phyloP scores from a whole-genome alignment of 2,888 invertebrate species.

The Tridacna gigas region DNA sequence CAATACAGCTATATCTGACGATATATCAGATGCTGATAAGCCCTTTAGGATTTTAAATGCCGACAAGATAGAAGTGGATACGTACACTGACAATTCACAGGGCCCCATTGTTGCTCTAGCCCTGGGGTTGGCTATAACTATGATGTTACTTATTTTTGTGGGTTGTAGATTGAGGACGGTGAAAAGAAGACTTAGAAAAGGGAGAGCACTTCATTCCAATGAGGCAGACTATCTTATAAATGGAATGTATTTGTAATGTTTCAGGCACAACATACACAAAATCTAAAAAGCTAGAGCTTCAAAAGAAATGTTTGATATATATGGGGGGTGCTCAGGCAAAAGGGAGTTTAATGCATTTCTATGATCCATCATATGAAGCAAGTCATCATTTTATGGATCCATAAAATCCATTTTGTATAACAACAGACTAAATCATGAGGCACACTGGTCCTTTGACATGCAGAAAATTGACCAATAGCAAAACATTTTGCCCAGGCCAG shows the following conservation, averaged over 20 bases:
- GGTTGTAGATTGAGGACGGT: constrained; percentile 93
- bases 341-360: no score
- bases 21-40: constrained; percentile 24
- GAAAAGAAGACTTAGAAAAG: constrained; percentile 89
- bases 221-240: constrained; percentile 99
- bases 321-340: no score
- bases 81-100: constrained; percentile 72
- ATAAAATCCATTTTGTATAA: no score
- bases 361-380: no score
- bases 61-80: constrained; percentile 64
- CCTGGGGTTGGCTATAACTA: constrained; percentile 91
- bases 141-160: constrained; percentile 91
- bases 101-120: constrained; percentile 83
- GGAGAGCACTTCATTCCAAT: constrained; percentile 93
- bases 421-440: no score
- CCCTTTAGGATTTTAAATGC: constrained; percentile 53
- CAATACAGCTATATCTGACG: constrained; percentile 16
- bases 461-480: no score
- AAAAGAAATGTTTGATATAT: no score
- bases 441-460: no score
- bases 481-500: no score
- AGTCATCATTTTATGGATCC: no score
- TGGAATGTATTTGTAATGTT: constrained; percentile 95
- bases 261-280: neutral
- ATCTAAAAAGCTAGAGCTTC: no score